phyloP scores from a whole-genome alignment of 2,797 vertebrate genomes.

The Limnodromus scolopaceus region DNA sequence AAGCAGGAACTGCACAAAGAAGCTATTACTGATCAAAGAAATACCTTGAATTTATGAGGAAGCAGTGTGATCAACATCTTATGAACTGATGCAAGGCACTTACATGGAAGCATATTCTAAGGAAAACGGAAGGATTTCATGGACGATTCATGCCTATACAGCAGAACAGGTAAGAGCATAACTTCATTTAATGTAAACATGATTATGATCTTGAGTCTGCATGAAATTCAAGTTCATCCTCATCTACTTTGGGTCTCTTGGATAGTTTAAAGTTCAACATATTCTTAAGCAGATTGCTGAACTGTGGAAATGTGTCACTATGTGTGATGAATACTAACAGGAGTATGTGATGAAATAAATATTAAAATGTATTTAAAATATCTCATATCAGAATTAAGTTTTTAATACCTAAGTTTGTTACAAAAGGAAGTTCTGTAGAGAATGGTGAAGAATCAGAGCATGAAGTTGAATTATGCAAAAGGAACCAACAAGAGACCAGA shows the following conservation, averaged over 20 bases:
- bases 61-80: neutral
- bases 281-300: neutral
- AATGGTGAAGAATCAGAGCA: neutral
- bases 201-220: neutral
- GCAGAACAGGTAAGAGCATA: neutral
- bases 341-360: neutral
- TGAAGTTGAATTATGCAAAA: neutral
- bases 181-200: constrained; percentile 22
- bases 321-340: neutral
- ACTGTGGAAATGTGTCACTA: neutral
- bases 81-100: neutral
- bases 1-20: neutral
- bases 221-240: constrained; percentile 7
- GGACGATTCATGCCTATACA: neutral
- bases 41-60: constrained; percentile 5
- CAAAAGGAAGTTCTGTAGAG: neutral
- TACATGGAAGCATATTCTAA: neutral
- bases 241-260: neutral
- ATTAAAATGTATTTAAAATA: neutral
- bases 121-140: neutral
- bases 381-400: neutral
- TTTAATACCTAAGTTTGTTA: neutral
- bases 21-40: constrained; percentile 12
- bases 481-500: neutral
- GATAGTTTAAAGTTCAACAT: neutral